Conservation (phyloP, 2,113 vertebrate genomes). For the Myotis yumanensis region DNA sequence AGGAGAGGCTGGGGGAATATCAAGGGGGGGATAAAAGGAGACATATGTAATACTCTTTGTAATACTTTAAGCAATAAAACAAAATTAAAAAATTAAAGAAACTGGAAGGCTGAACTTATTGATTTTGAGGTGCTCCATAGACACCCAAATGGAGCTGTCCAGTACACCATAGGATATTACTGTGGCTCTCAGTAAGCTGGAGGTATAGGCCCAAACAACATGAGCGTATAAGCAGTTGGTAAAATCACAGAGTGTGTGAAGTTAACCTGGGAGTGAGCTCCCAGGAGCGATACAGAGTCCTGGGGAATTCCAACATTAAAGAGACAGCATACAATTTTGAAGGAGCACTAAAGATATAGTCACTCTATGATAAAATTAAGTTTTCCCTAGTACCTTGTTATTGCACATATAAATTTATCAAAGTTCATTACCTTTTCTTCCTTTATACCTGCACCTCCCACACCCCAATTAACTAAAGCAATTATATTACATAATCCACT, state of each 20-base stretch:
- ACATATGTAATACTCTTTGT: too few species aligned
- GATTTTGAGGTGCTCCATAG: conserved; percentile 22
- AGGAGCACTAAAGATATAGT: conserved; percentile 22
- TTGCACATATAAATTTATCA: conserved; percentile 72
- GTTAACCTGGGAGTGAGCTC: conserved; percentile 31
- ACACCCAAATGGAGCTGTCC: background rate
- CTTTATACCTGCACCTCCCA: conserved; percentile 76
- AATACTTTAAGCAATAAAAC: too few species aligned
- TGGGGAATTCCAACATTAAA: conserved; percentile 56
- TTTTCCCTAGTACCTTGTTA: conserved; percentile 59
- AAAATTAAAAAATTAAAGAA: background rate
- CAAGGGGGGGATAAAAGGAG: too few species aligned
- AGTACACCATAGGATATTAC: background rate
- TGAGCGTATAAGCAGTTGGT: background rate
- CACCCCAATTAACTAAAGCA: conserved; percentile 75
- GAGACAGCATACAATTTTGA: conserved; percentile 27
- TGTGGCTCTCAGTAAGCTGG: background rate
- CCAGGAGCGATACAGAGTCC: background rate
- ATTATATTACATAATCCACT: conserved; percentile 77
- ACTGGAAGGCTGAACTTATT: background rate
- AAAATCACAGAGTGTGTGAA: conserved; percentile 21
- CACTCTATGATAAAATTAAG: conserved; percentile 53
- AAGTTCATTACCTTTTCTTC: conserved; percentile 79
- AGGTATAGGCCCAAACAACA: background rate
- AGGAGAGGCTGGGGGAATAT: too few species aligned